Evolutionary conservation across 2,888 invertebrate species (phyloP).

Genomic region (Orthosia gothica): DNA sequence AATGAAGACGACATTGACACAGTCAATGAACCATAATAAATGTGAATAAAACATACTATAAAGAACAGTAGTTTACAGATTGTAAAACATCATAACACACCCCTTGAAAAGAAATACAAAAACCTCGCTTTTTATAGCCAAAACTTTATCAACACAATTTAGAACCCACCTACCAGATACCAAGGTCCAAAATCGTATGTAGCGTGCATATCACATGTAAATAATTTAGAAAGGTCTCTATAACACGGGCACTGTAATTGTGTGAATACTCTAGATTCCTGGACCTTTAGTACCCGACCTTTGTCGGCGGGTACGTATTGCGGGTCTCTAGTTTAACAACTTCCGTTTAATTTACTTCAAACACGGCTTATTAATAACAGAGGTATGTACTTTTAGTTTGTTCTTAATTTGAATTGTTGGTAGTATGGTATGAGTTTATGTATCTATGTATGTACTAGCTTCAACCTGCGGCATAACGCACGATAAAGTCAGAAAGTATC

Average conservation of each 20-base stretch:
- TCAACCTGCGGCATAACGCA: too few species aligned
- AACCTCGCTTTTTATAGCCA: slow-evolving; percentile 13
- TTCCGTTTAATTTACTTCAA: slow-evolving; percentile 63
- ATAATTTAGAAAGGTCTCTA: slow-evolving; percentile 52
- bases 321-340: slow-evolving; percentile 55
- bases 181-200: slow-evolving; percentile 29
- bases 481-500: too few species aligned
- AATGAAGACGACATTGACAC: neutral
- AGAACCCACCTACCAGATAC: neutral
- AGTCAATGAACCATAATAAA: neutral
- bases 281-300: slow-evolving; percentile 51
- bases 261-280: slow-evolving; percentile 66
- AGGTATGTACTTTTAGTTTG: slow-evolving; percentile 42
- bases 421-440: neutral
- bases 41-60: neutral
- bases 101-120: slow-evolving; percentile 16
- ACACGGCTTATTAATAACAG: slow-evolving; percentile 59
- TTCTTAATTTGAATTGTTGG: slow-evolving; percentile 8
- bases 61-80: neutral
- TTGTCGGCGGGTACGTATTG: slow-evolving; percentile 52
- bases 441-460: too few species aligned
- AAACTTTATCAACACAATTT: slow-evolving; percentile 9
- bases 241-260: slow-evolving; percentile 63
- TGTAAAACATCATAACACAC: slow-evolving; percentile 18
- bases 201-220: slow-evolving; percentile 25